These are phyloP conservation scores for Corticium candelabrum DNA, from an alignment of 37 sponge, comb jelly and placozoan genomes.

Conservation along the genomic window DNA sequence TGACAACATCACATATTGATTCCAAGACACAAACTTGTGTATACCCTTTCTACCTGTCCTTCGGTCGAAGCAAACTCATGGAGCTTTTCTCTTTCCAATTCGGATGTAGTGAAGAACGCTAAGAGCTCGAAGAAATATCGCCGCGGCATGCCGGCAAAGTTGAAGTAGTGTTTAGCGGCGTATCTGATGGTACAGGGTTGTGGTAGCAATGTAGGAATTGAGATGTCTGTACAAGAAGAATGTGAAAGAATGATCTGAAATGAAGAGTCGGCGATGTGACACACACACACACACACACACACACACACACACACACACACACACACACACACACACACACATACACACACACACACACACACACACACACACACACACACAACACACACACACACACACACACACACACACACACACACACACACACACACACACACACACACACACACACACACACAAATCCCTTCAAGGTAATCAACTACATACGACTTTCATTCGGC, in stretches of 20 bases:
- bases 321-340: no score
- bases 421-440: background rate
- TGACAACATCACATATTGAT: conserved; percentile 13
- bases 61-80: conserved; percentile 69
- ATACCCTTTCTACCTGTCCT: conserved; percentile 49
- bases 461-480: background rate
- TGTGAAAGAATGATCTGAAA: no score
- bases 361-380: no score
- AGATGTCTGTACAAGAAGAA: no score
- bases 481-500: no score
- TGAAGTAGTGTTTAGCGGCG: conserved; percentile 54
- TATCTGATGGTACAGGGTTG: conserved; percentile 36
- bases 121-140: conserved; percentile 84
- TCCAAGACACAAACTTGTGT: background rate
- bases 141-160: conserved; percentile 70
- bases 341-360: no score
- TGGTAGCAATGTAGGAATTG: conserved; percentile 24
- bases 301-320: no score
- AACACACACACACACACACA: no score
- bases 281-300: no score
- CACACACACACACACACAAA: no score
- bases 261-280: no score
- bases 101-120: conserved; percentile 54
- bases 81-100: conserved; percentile 86
- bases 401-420: background rate